Evolutionary conservation across 2,113 vertebrate species (phyloP), one percentile per base, ranked within the genome.

Genomic region (Tympanuchus pallidicinctus): DNA sequence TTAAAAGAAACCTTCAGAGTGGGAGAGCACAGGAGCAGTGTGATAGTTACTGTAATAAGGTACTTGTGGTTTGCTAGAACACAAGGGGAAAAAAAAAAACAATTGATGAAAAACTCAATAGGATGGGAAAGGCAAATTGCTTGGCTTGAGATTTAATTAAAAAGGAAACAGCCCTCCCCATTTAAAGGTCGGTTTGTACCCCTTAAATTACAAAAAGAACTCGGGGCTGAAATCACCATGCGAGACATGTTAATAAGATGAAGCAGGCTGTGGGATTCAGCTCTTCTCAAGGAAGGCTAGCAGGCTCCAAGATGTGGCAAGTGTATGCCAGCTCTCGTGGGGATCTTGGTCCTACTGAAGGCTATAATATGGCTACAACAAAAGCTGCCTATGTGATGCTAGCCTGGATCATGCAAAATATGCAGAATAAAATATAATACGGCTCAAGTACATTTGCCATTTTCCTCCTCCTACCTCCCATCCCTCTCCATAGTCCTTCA

Each of bases 131-230:
- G 94, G 96, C 94, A 97, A 97, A 98, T 94, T 97, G 92, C 95
- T 92, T 94, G 96, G 93, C 96, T 95, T 93, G 93, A 97, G 96
- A 97, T 97, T 97, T 97, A 97, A 97, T 98, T 97, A 96, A 95
- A 96, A 97, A 97, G 88, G 95, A 97, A 97, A 95, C 95, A 93
- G 50, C 82, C 90, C 82, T 96, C 88, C 85, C 87, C 80, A 88
- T 93, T 91, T 92, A 94, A 96, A 96, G 94, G 95, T 95, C 92
- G 81, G 83, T 94, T 92, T 97, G 94, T 64, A 96, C 96, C 95
- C 94, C 94, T 92, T 88, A 96, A 86, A 93, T 92, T 86, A 95
- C 81, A 74, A 60, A 94, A 95, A 89, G 83, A 83, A 88, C 83
- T 96, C 43, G 13, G 45, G 82, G 38, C 52, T 81, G 93, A 92